Conservation (phyloP, 1,140 invertebrate genomes). For the Orussus abietinus region DNA sequence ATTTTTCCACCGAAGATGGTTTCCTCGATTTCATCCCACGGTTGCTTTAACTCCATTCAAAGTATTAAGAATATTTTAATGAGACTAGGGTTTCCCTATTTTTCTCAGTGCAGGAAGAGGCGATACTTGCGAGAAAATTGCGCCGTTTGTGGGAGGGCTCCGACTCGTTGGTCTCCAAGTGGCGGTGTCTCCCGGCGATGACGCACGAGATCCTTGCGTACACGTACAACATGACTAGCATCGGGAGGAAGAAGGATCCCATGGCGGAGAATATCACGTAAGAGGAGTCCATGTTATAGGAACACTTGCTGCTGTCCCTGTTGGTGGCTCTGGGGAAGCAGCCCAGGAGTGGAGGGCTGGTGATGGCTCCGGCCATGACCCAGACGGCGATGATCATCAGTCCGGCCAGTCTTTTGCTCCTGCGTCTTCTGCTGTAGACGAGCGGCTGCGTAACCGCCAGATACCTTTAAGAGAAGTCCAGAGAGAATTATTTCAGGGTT, state of each 20-base stretch:
- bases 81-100: too few relatives aligned
- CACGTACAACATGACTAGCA: slow-evolving; percentile 88
- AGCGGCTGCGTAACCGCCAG: slow-evolving; percentile 82
- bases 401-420: slow-evolving; percentile 73
- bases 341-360: slow-evolving; percentile 78
- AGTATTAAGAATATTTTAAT: too few relatives aligned
- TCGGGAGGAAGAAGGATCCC: slow-evolving; percentile 89
- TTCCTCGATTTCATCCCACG: too few relatives aligned
- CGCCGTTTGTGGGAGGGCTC: too few relatives aligned
- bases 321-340: slow-evolving; percentile 52
- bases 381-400: slow-evolving; percentile 80
- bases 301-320: slow-evolving; percentile 50
- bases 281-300: slow-evolving; percentile 76
- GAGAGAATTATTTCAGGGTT: too few relatives aligned
- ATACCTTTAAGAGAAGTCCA: slow-evolving; percentile 68
- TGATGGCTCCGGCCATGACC: slow-evolving; percentile 75
- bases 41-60: too few relatives aligned
- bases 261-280: slow-evolving; percentile 90
- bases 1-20: too few relatives aligned
- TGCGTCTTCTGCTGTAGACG: slow-evolving; percentile 71
- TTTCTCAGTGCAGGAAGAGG: too few relatives aligned
- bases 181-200: slow-evolving; percentile 66
- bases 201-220: slow-evolving; percentile 86
- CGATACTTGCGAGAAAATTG: too few relatives aligned
- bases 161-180: slow-evolving; percentile 18